phyloP scores from a whole-genome alignment of 2,888 invertebrate species.

The Dynastes hyllus region DNA sequence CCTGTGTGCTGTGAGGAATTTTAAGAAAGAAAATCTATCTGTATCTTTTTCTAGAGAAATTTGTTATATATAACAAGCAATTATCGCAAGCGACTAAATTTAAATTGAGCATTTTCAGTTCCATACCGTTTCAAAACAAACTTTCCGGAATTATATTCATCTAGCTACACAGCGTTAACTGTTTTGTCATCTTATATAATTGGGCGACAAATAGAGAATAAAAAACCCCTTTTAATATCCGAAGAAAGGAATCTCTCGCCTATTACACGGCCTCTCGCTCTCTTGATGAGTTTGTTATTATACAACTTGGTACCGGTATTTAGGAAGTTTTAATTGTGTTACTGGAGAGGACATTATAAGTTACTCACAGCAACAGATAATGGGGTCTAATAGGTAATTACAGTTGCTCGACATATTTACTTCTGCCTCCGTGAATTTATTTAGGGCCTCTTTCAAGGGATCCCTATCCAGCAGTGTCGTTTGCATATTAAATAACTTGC shows the following conservation, averaged over 20 bases:
- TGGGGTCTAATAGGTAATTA: constrained; percentile 45
- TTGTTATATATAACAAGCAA: too few species aligned
- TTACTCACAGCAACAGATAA: constrained; percentile 46
- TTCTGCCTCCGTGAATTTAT: constrained; percentile 39
- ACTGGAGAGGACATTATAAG: constrained; percentile 40
- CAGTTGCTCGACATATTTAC: constrained; percentile 46
- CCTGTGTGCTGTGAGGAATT: background rate
- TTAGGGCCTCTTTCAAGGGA: constrained; percentile 5
- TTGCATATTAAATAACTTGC: constrained; percentile 36
- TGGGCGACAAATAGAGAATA: constrained; percentile 40
- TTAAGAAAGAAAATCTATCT: background rate
- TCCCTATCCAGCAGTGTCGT: constrained; percentile 30
- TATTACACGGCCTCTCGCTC: constrained; percentile 22
- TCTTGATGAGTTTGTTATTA: constrained; percentile 45
- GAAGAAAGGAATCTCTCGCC: constrained; percentile 36
- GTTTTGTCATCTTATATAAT: constrained; percentile 25
- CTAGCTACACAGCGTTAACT: background rate
- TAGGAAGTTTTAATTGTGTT: constrained; percentile 47
- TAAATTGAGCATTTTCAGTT: constrained; percentile 8
- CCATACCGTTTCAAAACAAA: background rate
- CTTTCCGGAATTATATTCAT: background rate
- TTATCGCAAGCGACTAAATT: background rate
- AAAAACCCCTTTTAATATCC: too few species aligned
- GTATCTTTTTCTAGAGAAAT: background rate
- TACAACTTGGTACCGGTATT: constrained; percentile 42